phyloP scores from a whole-genome alignment of 2,888 invertebrate species.

The Acrocera orbiculus region DNA sequence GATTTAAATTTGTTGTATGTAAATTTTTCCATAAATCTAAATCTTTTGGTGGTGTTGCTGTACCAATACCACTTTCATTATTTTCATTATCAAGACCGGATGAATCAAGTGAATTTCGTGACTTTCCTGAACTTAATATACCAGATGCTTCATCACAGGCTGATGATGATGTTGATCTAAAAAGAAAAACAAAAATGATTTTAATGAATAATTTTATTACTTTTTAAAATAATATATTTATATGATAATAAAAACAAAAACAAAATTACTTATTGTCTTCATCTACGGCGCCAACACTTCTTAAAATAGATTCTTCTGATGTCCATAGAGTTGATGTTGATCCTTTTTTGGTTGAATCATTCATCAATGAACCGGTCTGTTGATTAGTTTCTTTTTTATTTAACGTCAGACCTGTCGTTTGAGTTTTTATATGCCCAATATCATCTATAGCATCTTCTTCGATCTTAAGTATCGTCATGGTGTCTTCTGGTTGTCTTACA shows the following conservation, averaged over 20 bases:
- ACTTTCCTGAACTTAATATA: slow-evolving; percentile 29
- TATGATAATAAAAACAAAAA: background rate
- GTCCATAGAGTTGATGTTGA: slow-evolving; percentile 31
- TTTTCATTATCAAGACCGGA: slow-evolving; percentile 27
- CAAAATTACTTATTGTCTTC: slow-evolving; percentile 30
- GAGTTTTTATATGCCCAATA: slow-evolving; percentile 8
- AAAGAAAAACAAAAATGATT: too few species aligned
- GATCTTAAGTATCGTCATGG: slow-evolving; percentile 12
- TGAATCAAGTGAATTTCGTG: slow-evolving; percentile 29
- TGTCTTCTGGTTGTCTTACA: too few species aligned
- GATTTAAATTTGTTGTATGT: background rate
- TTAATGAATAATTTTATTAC: too few species aligned
- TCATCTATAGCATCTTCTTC: slow-evolving; percentile 11
- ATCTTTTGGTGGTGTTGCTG: slow-evolving; percentile 30
- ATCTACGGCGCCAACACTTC: slow-evolving; percentile 31
- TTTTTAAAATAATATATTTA: too few species aligned
- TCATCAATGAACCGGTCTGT: slow-evolving; percentile 12
- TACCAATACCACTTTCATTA: slow-evolving; percentile 27
- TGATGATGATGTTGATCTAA: slow-evolving; percentile 29
- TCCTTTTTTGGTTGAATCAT: slow-evolving; percentile 30
- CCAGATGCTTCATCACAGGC: slow-evolving; percentile 27
- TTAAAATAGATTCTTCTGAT: slow-evolving; percentile 31
- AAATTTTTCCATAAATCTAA: slow-evolving; percentile 13
- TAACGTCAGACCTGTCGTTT: background rate
- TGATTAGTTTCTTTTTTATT: slow-evolving; percentile 2